Base-by-base conservation (phyloP, 2,888 invertebrate species). In the Eumacrocentrus americanus region DNA sequence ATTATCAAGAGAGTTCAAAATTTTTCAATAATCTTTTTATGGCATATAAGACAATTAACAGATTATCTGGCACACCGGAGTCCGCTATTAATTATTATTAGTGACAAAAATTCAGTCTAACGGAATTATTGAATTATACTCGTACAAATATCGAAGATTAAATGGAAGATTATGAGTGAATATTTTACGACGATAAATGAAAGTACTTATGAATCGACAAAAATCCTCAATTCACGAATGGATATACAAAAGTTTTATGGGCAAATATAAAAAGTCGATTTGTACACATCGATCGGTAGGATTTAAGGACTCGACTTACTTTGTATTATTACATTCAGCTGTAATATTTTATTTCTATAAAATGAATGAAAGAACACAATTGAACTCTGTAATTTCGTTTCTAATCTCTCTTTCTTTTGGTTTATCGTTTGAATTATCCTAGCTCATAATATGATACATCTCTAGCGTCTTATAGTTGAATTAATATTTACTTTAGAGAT, bases 131-230 rank as follows among this genome's bases (percentile, higher is more conserved):
- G 6, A 40, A 44, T 44, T 44, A 18, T 9, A 18, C 44, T 44
- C n/a, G 18, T 42, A 18, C 18, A 16, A 42, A 18, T 42, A 16
- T 44, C n/a, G 18, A 44, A 20, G 44, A 44, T 44, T 44, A 44
- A 22, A 44, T 40, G 38, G 14, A 40, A 40, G 38, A 14, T 14
- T 16, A 14, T 40, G 7, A 16, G 14, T 12, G 3, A 16, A 40
- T 14, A 14, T 44, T 22, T 42, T 44, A 18, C 22, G 29, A 29
- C 9, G 29, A 29, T 22, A 22, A 44, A 44, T 44, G 22, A 20
- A 3, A 44, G 14, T 16, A 42, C 16, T 18, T 18, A 42, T 16
- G n/a, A 42, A 11, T 7, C 18, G 18, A 20, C 18, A 44, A 44
- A 44, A 7, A 22, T 22, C 20, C 11, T 20, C 22, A 11, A 2